A percentile compares a stretch with the other conserved stretches of the same genome.
Evolutionary conservation across 2,888 invertebrate genomes (phyloP).

Genomic region (Ormyrus pomaceus): DNA sequence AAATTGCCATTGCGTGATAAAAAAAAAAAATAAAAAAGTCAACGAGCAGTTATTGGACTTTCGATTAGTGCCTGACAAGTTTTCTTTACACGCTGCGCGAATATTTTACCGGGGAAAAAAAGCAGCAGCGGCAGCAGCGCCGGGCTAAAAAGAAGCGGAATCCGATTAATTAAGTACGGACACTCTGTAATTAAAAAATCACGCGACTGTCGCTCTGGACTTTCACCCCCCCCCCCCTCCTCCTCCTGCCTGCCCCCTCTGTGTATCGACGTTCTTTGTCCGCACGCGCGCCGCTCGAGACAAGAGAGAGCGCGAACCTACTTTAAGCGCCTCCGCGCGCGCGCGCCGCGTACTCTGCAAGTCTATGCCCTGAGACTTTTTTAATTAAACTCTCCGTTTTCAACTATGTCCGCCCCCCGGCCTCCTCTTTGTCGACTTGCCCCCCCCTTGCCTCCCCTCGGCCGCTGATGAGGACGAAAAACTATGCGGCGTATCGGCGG

Average conservation of each 20-base stretch:
- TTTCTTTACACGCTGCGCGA: slow-evolving; percentile 46
- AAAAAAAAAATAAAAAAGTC: slow-evolving; percentile 31
- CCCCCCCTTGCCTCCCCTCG: not conserved
- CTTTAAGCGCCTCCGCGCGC: slow-evolving; percentile 36
- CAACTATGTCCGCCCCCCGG: slow-evolving; percentile 45
- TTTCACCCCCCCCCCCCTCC: not conserved
- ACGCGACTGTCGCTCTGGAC: slow-evolving; percentile 27
- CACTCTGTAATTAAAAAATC: slow-evolving; percentile 58
- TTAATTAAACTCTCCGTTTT: slow-evolving; percentile 58
- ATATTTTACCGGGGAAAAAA: slow-evolving; percentile 39
- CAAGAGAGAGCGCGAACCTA: slow-evolving; percentile 39
- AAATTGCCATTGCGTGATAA: not conserved
- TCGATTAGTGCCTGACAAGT: slow-evolving; percentile 52
- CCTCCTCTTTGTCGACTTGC: slow-evolving; percentile 44
- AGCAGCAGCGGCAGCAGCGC: not conserved
- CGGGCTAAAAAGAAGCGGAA: slow-evolving; percentile 35
- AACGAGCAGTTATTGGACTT: slow-evolving; percentile 45
- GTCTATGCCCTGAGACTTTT: slow-evolving; percentile 57
- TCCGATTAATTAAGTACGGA: slow-evolving; percentile 57
- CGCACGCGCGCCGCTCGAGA: not conserved
- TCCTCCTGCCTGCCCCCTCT: not conserved
- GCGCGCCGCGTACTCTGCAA: slow-evolving; percentile 46
- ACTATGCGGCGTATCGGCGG: slow-evolving; percentile 39
- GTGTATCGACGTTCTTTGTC: slow-evolving; percentile 45
- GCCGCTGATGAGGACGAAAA: not conserved